Evolutionary conservation across 2,888 invertebrate genomes (phyloP), one percentile per base, ranked within the genome.

Genomic region (Zygaena filipendulae): DNA sequence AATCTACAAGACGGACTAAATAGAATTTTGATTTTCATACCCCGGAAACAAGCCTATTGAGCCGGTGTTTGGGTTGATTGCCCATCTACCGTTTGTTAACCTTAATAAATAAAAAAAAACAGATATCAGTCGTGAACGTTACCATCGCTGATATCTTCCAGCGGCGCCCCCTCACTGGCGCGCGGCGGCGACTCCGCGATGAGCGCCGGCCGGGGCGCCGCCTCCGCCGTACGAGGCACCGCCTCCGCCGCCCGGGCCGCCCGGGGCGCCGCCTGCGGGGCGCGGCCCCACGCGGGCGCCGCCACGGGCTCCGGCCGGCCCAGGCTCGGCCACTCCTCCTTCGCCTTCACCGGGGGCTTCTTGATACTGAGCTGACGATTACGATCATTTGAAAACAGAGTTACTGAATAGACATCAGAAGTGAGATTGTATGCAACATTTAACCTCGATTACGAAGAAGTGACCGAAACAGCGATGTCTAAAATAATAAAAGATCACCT

Each of bases 251-350:
- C 2, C 4, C 6, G 16, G 4, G 13, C 21, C 6, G 11, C 3
- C 13, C 12, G 13, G 25, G 19, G 22, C 12, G 2, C 18, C 20
- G 13, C 9, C 8, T n/a, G 13, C n/a, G 14, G n/a, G 11, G 5
- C 3, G 3, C 5, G 14, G 10, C 9, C 11, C 2, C 19, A 22
- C 19, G 30, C 29, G 7, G 36, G 35, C 8, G 30, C 19, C 0
- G 44, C 27, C 0, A 29, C 13, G 8, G 39, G 36, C 2, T 32
- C 29, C 4, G 40, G 37, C 31, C 38, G 43, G 9, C 61, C 63
- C 7, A 72, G 47, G 7, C 53, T 52, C 1, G 75, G 75, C 72
- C 75, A 74, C 33, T 72, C 69, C 25, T 74, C 71, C 29, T 42
- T 44, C 2, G 44, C 21, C 25, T 74, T 70, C 29, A 41, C 43